Evolutionary conservation across 2,888 invertebrate genomes (phyloP), one percentile per base, ranked within the genome.

Genomic region (Cheilosia grossa): DNA sequence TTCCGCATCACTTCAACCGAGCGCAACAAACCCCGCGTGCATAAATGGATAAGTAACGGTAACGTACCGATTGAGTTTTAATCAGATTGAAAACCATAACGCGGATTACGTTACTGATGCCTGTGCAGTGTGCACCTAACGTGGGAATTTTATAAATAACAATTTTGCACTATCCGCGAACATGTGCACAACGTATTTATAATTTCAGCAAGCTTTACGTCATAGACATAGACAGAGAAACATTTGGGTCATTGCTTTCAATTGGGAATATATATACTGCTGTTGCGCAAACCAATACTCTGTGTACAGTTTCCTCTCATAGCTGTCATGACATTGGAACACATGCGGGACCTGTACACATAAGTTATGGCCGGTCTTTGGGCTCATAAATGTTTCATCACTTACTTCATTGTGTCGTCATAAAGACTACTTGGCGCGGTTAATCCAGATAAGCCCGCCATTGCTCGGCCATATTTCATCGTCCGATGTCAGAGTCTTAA

Each of bases 381-480:
- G 13, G 27, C 6, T 37, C 75, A 67, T 75, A 67, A 75, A 67
- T 67, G 59, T 75, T 67, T 67, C 75, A 74, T 58, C 74, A 74
- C 49, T 24, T 33, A 15, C 30, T 33, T 27, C 9, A 30, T n/a
- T 21, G 47, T 59, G 27, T 7, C 5, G 27, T n/a, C n/a, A 15
- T 9, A 19, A 44, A n/a, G 51, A 21, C 47, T 33, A 27, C 21
- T 56, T 30, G 40, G 51, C 66, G 58, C 42, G 56, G 74, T 79
- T 59, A 53, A 83, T 74, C 59, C 53, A 69, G 73, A 82, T 77
- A 77, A 77, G 72, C 19, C 77, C 37, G 24, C 72, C 77, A 77
- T 77, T 66, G 73, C 58, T 67, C 79, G 70, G 79, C 54, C 74
- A 79, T 83, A 83, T 69, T 74, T 79, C 83, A 83, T 59, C 30